Evolutionary conservation across 1,140 invertebrate species (phyloP).

Genomic region (Tyrophagus putrescentiae): DNA sequence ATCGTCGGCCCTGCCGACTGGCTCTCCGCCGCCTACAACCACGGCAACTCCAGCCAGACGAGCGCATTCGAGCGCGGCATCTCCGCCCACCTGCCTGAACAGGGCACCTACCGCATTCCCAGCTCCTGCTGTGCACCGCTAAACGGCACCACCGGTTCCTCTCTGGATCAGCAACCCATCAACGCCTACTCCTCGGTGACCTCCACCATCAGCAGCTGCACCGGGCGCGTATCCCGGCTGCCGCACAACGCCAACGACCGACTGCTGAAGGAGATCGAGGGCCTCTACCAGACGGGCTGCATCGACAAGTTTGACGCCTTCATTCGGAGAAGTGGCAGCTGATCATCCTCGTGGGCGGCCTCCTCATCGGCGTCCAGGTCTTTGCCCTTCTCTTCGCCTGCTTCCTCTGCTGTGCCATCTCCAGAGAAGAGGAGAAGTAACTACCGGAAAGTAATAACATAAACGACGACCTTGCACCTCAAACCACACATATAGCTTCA

Average conservation of each 20-base stretch:
- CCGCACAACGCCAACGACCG: neutral
- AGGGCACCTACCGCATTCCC: constrained; percentile 19
- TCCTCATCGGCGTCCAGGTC: constrained; percentile 21
- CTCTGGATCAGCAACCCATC: constrained; percentile 1
- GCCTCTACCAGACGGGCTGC: constrained; percentile 18
- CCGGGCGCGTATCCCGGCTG: neutral
- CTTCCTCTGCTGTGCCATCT: constrained; percentile 23
- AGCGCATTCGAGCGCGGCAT: neutral
- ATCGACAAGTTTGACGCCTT: constrained; percentile 18
- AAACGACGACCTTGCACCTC: neutral
- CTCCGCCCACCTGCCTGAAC: neutral
- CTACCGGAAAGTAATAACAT: neutral
- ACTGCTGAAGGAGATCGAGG: neutral
- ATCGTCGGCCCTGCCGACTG: constrained; percentile 27
- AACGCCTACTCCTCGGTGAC: too few species aligned
- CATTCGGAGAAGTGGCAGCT: constrained; percentile 18
- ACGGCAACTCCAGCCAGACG: neutral
- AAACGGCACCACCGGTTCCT: neutral
- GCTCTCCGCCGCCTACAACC: constrained; percentile 24
- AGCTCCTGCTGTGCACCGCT: constrained; percentile 20
- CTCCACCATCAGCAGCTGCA: neutral
- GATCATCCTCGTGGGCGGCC: constrained; percentile 15
- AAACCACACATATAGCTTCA: too few species aligned
- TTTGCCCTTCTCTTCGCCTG: constrained; percentile 22
- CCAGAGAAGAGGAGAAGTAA: constrained; percentile 18